phyloP scores from a whole-genome alignment of 2,888 invertebrate species.

The Cheilosia vulpina region DNA sequence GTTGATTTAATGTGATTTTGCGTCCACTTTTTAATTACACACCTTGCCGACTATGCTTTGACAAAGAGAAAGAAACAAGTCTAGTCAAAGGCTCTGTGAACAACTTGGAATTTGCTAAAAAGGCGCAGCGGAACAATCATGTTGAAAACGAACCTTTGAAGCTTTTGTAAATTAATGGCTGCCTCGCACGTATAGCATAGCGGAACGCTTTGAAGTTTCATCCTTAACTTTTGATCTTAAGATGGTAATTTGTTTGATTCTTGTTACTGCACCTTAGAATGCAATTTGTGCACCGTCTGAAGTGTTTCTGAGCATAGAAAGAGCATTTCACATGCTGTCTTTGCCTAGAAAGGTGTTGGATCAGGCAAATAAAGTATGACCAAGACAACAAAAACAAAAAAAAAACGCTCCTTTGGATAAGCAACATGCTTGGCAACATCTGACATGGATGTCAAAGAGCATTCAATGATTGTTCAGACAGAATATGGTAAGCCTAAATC shows the following conservation, averaged over 20 bases:
- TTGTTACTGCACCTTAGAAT: neutral
- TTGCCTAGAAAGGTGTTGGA: too few species aligned
- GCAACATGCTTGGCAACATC: too few species aligned
- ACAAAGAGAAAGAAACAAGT: constrained; percentile 26
- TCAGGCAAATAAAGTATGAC: too few species aligned
- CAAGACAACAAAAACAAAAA: too few species aligned
- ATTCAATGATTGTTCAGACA: too few species aligned
- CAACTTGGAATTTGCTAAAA: neutral
- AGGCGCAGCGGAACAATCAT: neutral
- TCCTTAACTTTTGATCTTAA: constrained; percentile 12
- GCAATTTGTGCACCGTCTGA: neutral
- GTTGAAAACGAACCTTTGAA: constrained; percentile 33
- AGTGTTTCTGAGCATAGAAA: too few species aligned
- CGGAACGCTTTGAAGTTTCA: constrained; percentile 17
- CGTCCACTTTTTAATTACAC: constrained; percentile 52
- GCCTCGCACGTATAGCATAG: neutral
- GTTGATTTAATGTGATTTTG: constrained; percentile 50
- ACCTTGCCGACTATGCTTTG: constrained; percentile 30
- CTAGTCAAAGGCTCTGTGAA: constrained; percentile 16
- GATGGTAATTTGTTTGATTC: constrained; percentile 7
- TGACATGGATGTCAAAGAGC: too few species aligned
- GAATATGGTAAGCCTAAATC: too few species aligned
- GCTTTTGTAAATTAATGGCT: constrained; percentile 61
- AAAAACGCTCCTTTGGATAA: too few species aligned
- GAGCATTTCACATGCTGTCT: too few species aligned